A percentile compares a stretch with the other conserved stretches of the same genome.
Conservation (phyloP, 2,113 vertebrate genomes). For the Taxidea taxus region DNA sequence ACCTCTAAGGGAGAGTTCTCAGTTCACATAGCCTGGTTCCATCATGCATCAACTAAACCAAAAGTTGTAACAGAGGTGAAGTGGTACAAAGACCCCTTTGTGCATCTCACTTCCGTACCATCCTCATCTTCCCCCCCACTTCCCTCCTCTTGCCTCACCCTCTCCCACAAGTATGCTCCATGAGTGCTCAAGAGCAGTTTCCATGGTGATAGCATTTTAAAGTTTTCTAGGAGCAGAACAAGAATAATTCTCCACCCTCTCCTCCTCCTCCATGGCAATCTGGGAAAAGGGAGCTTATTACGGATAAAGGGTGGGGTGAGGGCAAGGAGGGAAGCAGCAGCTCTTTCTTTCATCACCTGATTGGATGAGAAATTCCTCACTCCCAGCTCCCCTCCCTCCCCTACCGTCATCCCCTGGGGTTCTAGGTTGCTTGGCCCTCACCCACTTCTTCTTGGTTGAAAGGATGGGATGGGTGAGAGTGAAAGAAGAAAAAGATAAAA, state of each 20-base stretch:
- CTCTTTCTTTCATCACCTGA: conserved; percentile 53
- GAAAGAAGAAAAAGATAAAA: neutral
- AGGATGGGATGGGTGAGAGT: neutral
- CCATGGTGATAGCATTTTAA: conserved; percentile 87
- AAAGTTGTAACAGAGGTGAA: neutral
- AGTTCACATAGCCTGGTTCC: neutral
- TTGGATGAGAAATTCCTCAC: conserved; percentile 61
- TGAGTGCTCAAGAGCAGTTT: conserved; percentile 80
- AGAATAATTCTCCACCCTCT: conserved; percentile 83
- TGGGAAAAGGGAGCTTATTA: conserved; percentile 82
- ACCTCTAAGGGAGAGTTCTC: neutral
- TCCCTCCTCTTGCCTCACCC: conserved; percentile 31
- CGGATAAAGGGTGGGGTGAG: conserved; percentile 51
- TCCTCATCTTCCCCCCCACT: neutral
- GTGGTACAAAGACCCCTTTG: neutral
- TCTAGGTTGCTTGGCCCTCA: neutral
- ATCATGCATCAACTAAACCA: neutral
- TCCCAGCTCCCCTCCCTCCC: neutral
- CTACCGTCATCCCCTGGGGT: neutral
- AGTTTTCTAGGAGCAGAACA: conserved; percentile 85
- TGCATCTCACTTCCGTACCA: neutral
- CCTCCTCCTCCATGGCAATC: conserved; percentile 81
- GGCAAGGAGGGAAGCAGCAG: neutral
- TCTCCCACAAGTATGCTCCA: conserved; percentile 59
- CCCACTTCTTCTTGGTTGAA: neutral